Evolutionary conservation across 2,888 invertebrate species (phyloP).

Genomic region (Folsomia manolachei): DNA sequence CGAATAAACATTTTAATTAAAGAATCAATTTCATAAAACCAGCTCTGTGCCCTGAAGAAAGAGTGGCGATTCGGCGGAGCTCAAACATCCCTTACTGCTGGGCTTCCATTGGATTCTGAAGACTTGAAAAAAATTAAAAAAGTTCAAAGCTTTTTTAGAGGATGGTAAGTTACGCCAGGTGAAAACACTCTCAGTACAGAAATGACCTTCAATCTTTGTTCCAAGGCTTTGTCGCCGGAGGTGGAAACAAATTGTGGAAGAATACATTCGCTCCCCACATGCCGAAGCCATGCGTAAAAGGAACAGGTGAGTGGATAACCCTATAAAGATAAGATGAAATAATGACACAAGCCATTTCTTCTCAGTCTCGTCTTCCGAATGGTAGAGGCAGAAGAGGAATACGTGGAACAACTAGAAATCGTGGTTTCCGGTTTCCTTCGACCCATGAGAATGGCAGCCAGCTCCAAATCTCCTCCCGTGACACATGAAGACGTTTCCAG

Average conservation of each 20-base stretch:
- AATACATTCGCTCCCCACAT: constrained; percentile 90
- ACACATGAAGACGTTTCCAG: constrained; percentile 91
- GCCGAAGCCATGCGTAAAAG: constrained; percentile 90
- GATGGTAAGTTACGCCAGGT: too few relatives aligned
- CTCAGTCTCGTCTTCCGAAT: constrained; percentile 83
- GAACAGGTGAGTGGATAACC: constrained; percentile 68
- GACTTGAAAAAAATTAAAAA: constrained; percentile 82
- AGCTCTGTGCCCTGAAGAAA: constrained; percentile 78
- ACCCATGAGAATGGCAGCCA: constrained; percentile 87
- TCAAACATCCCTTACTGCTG: constrained; percentile 44
- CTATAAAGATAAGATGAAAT: too few relatives aligned
- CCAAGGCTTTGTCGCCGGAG: constrained; percentile 80
- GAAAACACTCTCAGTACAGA: too few relatives aligned
- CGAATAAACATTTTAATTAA: neutral
- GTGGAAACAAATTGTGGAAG: constrained; percentile 93
- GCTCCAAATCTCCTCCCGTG: constrained; percentile 83
- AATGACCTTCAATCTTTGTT: too few relatives aligned
- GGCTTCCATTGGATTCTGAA: constrained; percentile 60
- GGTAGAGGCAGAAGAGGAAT: constrained; percentile 92
- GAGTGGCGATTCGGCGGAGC: constrained; percentile 64
- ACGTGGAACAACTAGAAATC: constrained; percentile 83
- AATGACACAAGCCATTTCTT: too few relatives aligned
- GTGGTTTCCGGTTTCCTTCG: constrained; percentile 81
- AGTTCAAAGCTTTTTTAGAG: constrained; percentile 84
- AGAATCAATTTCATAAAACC: constrained; percentile 29